A percentile compares a stretch with the other conserved stretches of the same genome.
Conservation (phyloP, 2,797 vertebrate genomes). For the Spinus pinus region DNA sequence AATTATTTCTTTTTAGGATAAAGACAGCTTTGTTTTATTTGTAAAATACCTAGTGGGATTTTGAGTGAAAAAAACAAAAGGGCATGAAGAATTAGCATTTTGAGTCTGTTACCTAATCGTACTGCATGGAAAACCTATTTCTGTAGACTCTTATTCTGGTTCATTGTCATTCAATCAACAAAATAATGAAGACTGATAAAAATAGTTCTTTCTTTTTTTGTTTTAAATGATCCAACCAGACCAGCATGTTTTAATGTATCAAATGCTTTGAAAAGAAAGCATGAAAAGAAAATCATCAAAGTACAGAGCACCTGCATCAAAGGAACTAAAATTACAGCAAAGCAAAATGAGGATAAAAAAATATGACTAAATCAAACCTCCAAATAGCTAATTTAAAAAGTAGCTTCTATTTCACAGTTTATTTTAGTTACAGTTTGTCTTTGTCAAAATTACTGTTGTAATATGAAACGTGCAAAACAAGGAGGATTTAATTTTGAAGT, state of each 20-base stretch:
- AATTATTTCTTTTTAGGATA: neutral
- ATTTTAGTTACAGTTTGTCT: neutral
- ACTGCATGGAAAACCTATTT: neutral
- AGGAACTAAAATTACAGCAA: neutral
- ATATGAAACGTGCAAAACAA: conserved; percentile 8
- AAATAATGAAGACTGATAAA: neutral
- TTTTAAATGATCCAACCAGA: neutral
- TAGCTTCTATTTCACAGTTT: neutral
- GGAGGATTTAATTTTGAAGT: conserved; percentile 18
- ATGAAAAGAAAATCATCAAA: neutral
- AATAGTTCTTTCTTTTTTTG: neutral
- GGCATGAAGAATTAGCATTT: neutral
- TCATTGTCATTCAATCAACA: neutral
- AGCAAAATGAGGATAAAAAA: neutral
- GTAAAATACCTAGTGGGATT: neutral
- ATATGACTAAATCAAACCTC: neutral
- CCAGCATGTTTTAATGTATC: neutral
- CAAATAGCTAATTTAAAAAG: neutral
- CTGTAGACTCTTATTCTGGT: neutral
- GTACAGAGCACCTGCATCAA: neutral
- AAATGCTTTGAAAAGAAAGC: neutral
- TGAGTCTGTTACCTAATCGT: neutral
- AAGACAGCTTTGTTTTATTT: neutral
- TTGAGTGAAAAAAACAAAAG: neutral
- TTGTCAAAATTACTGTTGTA: conserved; percentile 34